A percentile compares a stretch with the other conserved stretches of the same genome.
phyloP scores from a whole-genome alignment of 2,888 invertebrate species.

The Xestia xanthographa region DNA sequence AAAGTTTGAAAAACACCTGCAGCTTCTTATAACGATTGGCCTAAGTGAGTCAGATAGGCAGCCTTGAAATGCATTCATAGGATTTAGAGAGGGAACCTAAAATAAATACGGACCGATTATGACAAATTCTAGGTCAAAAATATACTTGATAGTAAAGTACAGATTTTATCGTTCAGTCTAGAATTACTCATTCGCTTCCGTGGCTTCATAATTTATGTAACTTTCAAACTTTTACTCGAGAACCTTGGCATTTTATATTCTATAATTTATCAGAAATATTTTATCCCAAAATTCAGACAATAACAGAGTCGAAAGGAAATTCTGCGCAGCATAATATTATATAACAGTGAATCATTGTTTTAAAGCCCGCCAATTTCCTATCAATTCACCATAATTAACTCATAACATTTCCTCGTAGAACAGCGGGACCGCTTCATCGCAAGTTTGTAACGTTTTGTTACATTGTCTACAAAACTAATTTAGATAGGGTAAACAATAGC shows the following conservation, averaged over 20 bases:
- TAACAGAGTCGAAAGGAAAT: slow-evolving; percentile 9
- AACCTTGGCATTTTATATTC: slow-evolving; percentile 21
- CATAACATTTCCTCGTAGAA: slow-evolving; percentile 49
- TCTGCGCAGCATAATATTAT: slow-evolving; percentile 10
- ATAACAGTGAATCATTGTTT: slow-evolving; percentile 34
- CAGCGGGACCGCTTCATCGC: slow-evolving; percentile 25
- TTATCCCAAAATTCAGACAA: neutral
- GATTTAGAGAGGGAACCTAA: slow-evolving; percentile 49
- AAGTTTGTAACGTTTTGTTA: slow-evolving; percentile 23
- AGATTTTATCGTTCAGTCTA: slow-evolving; percentile 18
- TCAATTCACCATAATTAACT: slow-evolving; percentile 27
- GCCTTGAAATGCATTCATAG: slow-evolving; percentile 45
- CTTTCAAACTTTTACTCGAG: slow-evolving; percentile 24
- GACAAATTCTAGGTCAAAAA: slow-evolving; percentile 36
- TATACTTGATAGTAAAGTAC: slow-evolving; percentile 23
- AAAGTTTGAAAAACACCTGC: neutral
- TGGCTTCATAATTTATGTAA: slow-evolving; percentile 16
- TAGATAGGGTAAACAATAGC: slow-evolving; percentile 46
- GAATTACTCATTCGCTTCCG: slow-evolving; percentile 29
- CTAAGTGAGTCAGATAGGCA: slow-evolving; percentile 22
- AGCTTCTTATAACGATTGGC: neutral
- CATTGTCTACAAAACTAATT: slow-evolving; percentile 56
- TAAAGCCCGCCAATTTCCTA: slow-evolving; percentile 36
- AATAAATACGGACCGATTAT: slow-evolving; percentile 44
- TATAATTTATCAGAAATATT: slow-evolving; percentile 4